These are phyloP conservation scores for Melanerpes aurifrons DNA, from an alignment of 2,113 vertebrate genomes.

Conservation along the genomic window DNA sequence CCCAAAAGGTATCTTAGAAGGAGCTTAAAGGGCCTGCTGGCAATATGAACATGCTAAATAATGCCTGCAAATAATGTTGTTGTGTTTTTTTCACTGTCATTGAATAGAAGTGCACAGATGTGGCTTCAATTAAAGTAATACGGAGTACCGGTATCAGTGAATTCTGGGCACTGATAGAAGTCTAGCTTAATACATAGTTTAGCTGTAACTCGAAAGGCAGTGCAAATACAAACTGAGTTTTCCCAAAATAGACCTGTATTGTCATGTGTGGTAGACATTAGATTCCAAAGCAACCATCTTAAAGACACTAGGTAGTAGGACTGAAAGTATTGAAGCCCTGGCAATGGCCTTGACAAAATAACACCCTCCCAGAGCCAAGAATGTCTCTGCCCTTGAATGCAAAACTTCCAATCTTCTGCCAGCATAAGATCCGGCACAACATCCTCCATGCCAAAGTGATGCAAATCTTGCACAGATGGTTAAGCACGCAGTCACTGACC, in stretches of 20 bases:
- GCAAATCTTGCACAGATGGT: neutral
- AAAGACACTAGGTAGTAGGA: neutral
- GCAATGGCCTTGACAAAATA: neutral
- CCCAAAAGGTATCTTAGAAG: constrained; percentile 15
- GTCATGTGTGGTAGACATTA: neutral
- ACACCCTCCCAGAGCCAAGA: neutral
- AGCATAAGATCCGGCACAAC: rapidly evolving
- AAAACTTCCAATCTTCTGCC: neutral
- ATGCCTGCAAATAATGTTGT: neutral
- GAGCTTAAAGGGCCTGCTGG: neutral
- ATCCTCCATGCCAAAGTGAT: neutral
- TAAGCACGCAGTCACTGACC: neutral
- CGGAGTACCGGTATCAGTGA: neutral
- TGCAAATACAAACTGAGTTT: neutral
- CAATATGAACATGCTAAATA: neutral
- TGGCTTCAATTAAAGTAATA: neutral
- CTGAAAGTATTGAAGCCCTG: neutral
- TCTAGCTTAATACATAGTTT: neutral
- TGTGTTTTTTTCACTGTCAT: neutral
- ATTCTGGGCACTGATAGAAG: neutral
- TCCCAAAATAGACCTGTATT: neutral
- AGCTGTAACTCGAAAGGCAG: neutral
- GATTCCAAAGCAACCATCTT: neutral
- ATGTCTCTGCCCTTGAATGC: neutral
- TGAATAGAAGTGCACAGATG: neutral